Base-by-base conservation (phyloP, 2,797 vertebrate species). In the Streptopelia turtur region DNA sequence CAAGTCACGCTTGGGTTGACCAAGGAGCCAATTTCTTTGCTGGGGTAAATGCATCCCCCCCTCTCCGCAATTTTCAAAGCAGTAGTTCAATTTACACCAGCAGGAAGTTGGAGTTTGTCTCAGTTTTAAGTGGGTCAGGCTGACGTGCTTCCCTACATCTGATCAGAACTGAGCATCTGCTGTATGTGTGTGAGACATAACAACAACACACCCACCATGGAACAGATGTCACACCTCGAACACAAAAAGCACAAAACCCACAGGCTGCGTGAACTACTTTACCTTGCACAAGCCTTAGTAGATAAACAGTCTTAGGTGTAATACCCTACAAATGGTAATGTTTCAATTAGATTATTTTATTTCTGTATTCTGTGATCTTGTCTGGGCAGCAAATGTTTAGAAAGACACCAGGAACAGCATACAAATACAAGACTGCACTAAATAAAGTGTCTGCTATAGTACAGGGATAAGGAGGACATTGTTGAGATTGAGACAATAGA, bases 261-360 rank as follows among this genome's bases (percentile, higher is more conserved):
- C 3, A 4, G 25, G n/a, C 53, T 49, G 23, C 17, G 5, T 1
- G 5, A 80, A 30, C 35, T 37, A 17, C 41, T 76, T 37, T 35
- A 5, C n/a, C 52, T 83, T 49, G 49, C 35, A 37, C n/a, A 22
- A 18, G 23, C 31, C 27, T 27, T 8, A n/a, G 27, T 16, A 43
- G 14, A 13, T 5, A 4, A 35, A 52, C 23, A 10, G 2, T 71
- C 50, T 53, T 30, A 43, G 41, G 55, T 0, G 0, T n/a, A 37
- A 78, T 47, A 64, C 25, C 49, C 55, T 77, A 53, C 27, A 59
- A 70, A 76, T 3, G 10, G 33, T 59, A 31, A 64, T 10, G 6
- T 53, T 69, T 70, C 31, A 31, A 55, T 52, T 57, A 16, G 10
- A 57, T 76, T 64, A 9, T 41, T 52, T 79, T 50, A 64, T 35